phyloP scores from a whole-genome alignment of 2,113 vertebrate genomes.

The Elaphurus davidianus region DNA sequence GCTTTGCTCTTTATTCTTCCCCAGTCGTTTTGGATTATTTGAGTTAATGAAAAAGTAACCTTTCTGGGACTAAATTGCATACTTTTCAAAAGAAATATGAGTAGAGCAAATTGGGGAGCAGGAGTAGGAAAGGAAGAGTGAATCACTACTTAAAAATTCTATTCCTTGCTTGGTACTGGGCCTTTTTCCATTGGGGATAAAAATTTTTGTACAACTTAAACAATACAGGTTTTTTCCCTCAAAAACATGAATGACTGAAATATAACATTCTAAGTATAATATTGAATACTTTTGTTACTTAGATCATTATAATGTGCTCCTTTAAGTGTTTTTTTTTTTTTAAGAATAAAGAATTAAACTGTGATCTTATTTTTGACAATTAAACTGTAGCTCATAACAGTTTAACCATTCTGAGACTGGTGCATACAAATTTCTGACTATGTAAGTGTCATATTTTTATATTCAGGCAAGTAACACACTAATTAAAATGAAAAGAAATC shows the following conservation, averaged over 20 bases:
- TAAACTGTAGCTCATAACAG: not conserved
- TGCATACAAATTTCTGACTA: not conserved
- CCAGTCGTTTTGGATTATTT: slow-evolving; percentile 1
- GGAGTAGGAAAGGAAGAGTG: not conserved
- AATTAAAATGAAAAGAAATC: slow-evolving; percentile 25
- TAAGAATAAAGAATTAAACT: not conserved
- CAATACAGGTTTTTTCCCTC: not conserved
- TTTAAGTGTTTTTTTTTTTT: not conserved
- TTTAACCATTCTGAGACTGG: not conserved
- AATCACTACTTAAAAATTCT: not conserved
- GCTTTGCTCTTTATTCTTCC: not conserved
- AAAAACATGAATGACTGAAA: not conserved
- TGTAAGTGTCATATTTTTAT: not conserved
- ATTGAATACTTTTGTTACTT: not conserved
- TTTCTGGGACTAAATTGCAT: not conserved
- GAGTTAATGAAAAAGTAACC: slow-evolving; percentile 17
- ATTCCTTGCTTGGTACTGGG: not conserved
- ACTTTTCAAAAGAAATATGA: slow-evolving; percentile 13
- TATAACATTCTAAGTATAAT: not conserved
- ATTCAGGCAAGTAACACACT: slow-evolving; percentile 6
- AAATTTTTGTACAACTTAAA: not conserved
- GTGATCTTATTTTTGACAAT: not conserved
- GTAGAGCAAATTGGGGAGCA: not conserved
- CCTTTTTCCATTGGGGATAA: not conserved
- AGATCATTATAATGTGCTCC: not conserved